phyloP scores from a whole-genome alignment of 2,113 vertebrate genomes.

The Calyptomena viridis region DNA sequence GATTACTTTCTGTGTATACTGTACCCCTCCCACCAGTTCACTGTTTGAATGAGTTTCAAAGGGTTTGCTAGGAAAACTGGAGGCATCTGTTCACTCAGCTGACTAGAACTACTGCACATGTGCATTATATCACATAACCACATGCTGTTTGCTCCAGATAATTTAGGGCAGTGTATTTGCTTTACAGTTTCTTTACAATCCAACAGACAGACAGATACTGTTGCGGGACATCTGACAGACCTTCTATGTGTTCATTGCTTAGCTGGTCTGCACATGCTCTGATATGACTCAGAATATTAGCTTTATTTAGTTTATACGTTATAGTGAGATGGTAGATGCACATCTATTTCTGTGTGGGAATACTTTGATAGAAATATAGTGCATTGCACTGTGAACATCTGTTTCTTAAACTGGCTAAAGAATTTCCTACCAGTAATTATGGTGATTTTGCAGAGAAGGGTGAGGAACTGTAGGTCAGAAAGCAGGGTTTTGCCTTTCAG shows the following conservation, averaged over 20 bases:
- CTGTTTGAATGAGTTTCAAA: not conserved
- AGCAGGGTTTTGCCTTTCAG: too few species aligned
- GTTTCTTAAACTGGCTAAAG: too few species aligned
- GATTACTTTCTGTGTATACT: not conserved
- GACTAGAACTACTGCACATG: not conserved
- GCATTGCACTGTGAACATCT: too few species aligned
- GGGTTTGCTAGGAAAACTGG: not conserved
- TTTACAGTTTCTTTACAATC: not conserved
- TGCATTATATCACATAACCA: fast-evolving
- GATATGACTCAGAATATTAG: not conserved
- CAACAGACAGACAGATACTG: not conserved
- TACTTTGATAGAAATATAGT: too few species aligned
- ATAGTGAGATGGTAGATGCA: not conserved
- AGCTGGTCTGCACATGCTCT: not conserved
- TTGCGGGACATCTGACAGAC: not conserved
- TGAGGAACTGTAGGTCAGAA: too few species aligned
- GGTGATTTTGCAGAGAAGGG: too few species aligned
- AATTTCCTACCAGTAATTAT: too few species aligned
- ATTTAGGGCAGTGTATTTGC: not conserved
- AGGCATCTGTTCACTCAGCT: not conserved
- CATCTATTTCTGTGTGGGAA: not conserved
- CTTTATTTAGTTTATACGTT: not conserved
- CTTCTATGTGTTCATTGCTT: not conserved
- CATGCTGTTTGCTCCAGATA: not conserved
- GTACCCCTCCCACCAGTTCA: not conserved